Base-by-base conservation (phyloP, 2,888 invertebrate species). In the Plagodis dolabraria region DNA sequence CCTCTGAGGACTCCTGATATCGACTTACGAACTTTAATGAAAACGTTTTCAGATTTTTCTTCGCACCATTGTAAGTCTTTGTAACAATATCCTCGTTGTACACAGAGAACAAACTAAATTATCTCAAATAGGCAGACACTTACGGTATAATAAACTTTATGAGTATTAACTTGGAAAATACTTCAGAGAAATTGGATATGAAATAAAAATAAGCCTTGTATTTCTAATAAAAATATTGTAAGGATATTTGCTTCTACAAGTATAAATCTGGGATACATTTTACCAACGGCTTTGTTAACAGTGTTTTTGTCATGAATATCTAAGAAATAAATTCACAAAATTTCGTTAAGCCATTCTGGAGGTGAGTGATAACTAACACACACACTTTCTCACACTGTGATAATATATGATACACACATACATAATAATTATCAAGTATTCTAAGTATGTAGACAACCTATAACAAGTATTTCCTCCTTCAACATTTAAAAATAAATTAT, bases 21-120 rank as follows among this genome's bases (percentile, higher is more conserved):
- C 59, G 61, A 60, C 61, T 66, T 63, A 61, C 61, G 45, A 63
- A 61, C 50, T 65, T 53, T 59, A 63, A 56, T 63, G 46, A 56
- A 63, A 63, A 63, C 50, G 54, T 56, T 63, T 63, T 51, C 7
- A 49, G 47, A 9, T 53, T 53, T 53, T 57, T 54, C 49, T 54
- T 53, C 40, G 7, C 40, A 7, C 47, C 50, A 40, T 52, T 52
- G 38, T 50, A 34, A 38, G 48, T 48, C 45, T 55, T 56, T 45
- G 48, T 49, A 43, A 49, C 45, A 38, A 58, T 52, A 57, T 35
- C 44, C 47, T 35, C 47, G 7, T 44, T 38, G 6, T 43, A 43
- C 5, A 43, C 43, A 8, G 11, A 34, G 12, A 40, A 35, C 9
- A 10, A 53, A 53, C 40, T 53, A 38, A 47, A 44, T 57, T 52